These are phyloP conservation scores for Cyprinodon brontotheroides DNA, from an alignment of 2,113 vertebrate species.

Conservation along the genomic window DNA sequence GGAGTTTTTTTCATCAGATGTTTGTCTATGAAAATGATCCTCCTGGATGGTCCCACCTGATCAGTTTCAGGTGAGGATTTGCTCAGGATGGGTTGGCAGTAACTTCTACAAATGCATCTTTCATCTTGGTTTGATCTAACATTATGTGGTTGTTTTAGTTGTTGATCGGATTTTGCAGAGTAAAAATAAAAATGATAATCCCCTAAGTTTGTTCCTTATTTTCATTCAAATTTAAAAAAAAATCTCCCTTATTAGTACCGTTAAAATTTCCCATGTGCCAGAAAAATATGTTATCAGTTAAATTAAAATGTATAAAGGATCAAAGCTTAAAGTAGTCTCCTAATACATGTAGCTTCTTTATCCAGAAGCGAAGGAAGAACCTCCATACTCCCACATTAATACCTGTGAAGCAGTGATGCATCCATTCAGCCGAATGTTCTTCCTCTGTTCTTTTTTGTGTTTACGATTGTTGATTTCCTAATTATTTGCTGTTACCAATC, in stretches of 20 bases:
- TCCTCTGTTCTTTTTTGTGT: background rate
- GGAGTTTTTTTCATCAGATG: background rate
- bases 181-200: background rate
- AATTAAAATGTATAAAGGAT: background rate
- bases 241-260: background rate
- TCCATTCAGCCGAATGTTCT: background rate
- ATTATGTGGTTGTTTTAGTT: background rate
- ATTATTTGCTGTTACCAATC: too few relatives aligned
- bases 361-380: background rate
- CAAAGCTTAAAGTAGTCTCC: too few relatives aligned
- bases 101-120: background rate
- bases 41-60: background rate
- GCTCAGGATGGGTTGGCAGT: background rate
- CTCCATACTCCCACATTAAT: background rate
- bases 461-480: too few relatives aligned
- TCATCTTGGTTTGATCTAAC: background rate
- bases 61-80: slow-evolving; percentile 18
- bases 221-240: background rate
- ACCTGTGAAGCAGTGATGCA: background rate
- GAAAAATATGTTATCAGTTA: background rate
- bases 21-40: background rate
- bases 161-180: background rate
- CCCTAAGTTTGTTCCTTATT: background rate
- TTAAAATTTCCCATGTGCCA: background rate
- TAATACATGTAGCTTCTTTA: background rate